Conservation (phyloP, 1,140 invertebrate genomes). For the Danaus plexippus region DNA sequence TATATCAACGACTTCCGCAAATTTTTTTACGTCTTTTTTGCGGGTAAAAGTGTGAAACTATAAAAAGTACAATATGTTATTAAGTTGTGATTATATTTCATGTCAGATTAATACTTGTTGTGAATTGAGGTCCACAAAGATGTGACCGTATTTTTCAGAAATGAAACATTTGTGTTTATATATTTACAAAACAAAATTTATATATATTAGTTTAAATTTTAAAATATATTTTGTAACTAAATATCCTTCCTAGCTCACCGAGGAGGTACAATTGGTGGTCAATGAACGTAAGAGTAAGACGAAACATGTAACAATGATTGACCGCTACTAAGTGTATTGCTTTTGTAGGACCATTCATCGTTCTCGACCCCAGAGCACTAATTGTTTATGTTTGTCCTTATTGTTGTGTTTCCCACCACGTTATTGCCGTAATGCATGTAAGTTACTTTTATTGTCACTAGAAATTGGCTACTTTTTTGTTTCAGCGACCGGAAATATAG, state of each 20-base stretch:
- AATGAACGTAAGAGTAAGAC: constrained; percentile 30
- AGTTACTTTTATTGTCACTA: constrained; percentile 22
- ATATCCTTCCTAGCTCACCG: background rate
- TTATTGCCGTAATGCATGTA: constrained; percentile 21
- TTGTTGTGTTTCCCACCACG: constrained; percentile 25
- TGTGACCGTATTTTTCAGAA: too few species aligned
- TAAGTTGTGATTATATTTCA: too few species aligned
- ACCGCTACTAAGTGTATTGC: constrained; percentile 32
- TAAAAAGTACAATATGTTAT: too few species aligned
- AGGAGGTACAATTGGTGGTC: constrained; percentile 20
- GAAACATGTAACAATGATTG: constrained; percentile 23
- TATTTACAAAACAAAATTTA: too few species aligned
- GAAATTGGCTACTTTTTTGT: constrained; percentile 21
- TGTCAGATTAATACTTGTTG: too few species aligned
- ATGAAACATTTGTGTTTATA: too few species aligned
- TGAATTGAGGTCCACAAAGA: too few species aligned
- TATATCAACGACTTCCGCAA: too few species aligned
- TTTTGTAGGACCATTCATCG: constrained; percentile 23
- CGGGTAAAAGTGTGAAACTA: too few species aligned
- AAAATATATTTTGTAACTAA: too few species aligned
- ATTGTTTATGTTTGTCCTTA: constrained; percentile 23
- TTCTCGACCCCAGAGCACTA: constrained; percentile 14
- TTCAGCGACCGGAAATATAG: constrained; percentile 16
- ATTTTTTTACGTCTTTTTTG: too few species aligned
- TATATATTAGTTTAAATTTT: too few species aligned